Evolutionary conservation across 2,797 vertebrate species (phyloP).

Genomic region (Thamnophis elegans): DNA sequence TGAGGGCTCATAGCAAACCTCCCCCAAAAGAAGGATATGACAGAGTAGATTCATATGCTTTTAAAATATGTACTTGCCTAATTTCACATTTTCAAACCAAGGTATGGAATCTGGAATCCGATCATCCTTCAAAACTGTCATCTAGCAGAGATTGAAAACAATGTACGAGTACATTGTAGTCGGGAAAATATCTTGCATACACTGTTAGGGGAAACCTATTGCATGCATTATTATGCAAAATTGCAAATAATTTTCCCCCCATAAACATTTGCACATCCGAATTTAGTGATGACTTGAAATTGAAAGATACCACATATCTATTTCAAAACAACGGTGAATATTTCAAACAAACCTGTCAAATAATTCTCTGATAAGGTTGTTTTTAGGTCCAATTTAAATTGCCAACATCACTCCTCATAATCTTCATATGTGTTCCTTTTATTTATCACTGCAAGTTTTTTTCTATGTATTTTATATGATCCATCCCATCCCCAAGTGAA

Average conservation of each 20-base stretch:
- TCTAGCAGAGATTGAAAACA: not conserved
- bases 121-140: not conserved
- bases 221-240: not conserved
- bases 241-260: not conserved
- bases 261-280: not conserved
- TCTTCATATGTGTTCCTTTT: not conserved
- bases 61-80: not conserved
- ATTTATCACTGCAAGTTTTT: not conserved
- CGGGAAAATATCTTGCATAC: not conserved
- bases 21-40: not conserved
- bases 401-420: not conserved
- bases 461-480: not conserved
- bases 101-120: not conserved
- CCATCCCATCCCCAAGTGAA: not conserved
- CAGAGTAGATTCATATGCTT: not conserved
- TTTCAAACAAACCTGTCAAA: not conserved
- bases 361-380: not conserved
- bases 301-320: not conserved
- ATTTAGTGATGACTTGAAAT: not conserved
- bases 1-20: not conserved
- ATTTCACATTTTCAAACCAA: not conserved
- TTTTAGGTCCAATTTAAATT: not conserved
- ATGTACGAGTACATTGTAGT: not conserved
- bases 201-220: not conserved
- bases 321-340: not conserved